Conservation (phyloP, 1,140 invertebrate genomes). For the Chionoecetes opilio region DNA sequence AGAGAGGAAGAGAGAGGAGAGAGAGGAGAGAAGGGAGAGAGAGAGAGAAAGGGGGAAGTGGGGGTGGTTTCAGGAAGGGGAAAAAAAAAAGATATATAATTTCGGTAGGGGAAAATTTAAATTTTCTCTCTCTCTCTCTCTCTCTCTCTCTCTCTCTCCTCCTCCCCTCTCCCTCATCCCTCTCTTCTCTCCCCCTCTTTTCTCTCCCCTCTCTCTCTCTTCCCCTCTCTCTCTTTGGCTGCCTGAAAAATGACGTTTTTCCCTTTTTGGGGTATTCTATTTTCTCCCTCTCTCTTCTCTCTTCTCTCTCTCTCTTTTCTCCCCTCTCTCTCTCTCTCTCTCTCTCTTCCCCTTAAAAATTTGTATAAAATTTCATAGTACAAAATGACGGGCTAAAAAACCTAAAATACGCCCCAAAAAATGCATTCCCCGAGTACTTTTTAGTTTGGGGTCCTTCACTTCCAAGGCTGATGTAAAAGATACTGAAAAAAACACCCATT, state of each 20-base stretch:
- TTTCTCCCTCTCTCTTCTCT: no score
- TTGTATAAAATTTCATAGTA: no score
- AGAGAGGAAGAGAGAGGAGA: no score
- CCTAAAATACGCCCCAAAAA: not conserved
- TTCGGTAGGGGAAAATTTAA: no score
- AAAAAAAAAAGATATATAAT: no score
- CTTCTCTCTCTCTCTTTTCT: not conserved
- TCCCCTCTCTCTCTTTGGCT: no score
- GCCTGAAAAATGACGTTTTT: no score
- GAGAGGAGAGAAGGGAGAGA: not conserved
- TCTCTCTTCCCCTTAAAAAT: slow-evolving; percentile 6
- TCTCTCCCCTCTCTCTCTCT: no score
- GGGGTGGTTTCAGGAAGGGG: not conserved
- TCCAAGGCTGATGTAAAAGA: not conserved
- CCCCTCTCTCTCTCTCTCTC: not conserved
- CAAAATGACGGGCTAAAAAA: no score
- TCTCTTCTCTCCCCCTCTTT: no score
- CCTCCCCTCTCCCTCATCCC: no score
- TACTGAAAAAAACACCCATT: not conserved
- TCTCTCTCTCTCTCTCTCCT: not conserved
- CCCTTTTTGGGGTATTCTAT: no score
- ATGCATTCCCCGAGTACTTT: not conserved
- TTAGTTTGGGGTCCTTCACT: not conserved
- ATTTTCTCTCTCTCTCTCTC: not conserved
- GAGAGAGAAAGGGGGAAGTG: not conserved